A percentile compares a stretch with the other conserved stretches of the same genome.
Conservation (phyloP, 2,797 vertebrate species). For the Tangara arthus region DNA sequence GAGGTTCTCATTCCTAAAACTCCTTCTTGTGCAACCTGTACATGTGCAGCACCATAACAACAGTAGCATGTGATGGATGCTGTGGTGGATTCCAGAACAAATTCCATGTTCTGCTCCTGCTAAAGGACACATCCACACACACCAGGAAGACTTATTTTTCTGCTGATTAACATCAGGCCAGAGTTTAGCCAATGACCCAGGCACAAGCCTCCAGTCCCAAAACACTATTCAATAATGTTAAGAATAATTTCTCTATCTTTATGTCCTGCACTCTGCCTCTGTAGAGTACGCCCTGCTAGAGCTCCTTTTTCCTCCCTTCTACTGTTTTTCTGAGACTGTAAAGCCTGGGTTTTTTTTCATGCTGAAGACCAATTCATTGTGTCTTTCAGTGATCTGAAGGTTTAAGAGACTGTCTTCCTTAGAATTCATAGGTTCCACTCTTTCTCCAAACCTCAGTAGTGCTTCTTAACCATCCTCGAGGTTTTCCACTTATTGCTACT, state of each 20-base stretch:
- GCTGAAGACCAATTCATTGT: neutral
- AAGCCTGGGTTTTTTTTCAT: neutral
- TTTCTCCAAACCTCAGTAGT: neutral
- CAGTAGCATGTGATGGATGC: rapidly evolving
- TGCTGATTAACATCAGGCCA: neutral
- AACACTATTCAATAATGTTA: neutral
- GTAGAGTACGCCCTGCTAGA: neutral
- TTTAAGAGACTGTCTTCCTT: neutral
- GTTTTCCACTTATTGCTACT: neutral
- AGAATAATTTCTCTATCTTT: neutral
- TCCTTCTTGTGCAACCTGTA: neutral
- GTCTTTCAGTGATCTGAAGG: neutral
- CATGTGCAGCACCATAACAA: neutral
- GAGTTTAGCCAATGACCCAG: neutral
- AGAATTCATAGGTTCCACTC: neutral
- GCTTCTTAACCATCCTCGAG: neutral
- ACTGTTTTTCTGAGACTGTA: neutral
- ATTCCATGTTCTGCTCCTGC: neutral
- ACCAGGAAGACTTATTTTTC: neutral
- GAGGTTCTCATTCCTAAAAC: neutral
- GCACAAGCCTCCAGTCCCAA: neutral
- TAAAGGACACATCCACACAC: neutral
- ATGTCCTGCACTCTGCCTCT: neutral
- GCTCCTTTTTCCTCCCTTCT: neutral
- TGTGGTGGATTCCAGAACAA: neutral